A percentile compares a stretch with the other conserved stretches of the same genome.
These are phyloP conservation scores for Aphelinus atriplicis DNA, from an alignment of 1,140 invertebrate genomes.

Conservation along the genomic window DNA sequence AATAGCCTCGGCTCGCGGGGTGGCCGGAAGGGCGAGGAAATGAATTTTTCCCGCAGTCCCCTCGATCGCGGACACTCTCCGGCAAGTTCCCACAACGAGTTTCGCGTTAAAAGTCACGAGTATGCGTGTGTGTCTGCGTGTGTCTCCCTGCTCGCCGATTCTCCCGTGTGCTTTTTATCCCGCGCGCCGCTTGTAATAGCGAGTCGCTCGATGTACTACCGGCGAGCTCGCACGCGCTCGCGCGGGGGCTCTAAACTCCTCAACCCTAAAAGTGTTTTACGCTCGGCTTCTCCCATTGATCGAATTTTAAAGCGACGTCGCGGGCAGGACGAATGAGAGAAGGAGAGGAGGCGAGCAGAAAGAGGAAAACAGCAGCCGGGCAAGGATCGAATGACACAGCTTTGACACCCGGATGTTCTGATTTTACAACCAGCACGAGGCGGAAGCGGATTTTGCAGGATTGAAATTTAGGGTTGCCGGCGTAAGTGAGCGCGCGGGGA, in stretches of 20 bases:
- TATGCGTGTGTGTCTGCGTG: conserved; percentile 14
- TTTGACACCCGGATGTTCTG: conserved; percentile 66
- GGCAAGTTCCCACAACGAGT: conserved; percentile 51
- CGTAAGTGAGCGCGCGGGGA: conserved; percentile 37
- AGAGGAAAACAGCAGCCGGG: conserved; percentile 1
- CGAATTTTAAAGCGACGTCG: conserved; percentile 64
- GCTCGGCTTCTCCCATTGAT: conserved; percentile 65
- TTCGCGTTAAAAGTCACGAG: conserved; percentile 29
- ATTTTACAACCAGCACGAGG: conserved; percentile 65
- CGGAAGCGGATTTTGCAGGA: conserved; percentile 63
- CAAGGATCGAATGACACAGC: conserved; percentile 57
- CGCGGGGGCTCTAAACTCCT: conserved; percentile 59
- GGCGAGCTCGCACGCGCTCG: conserved; percentile 44
- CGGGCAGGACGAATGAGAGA: background rate
- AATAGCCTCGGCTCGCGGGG: conserved; percentile 30
- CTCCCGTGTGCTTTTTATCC: too few species aligned
- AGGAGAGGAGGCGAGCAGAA: conserved; percentile 24
- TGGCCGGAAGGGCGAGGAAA: conserved; percentile 42
- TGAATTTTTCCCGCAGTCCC: conserved; percentile 47
- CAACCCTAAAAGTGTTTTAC: conserved; percentile 68
- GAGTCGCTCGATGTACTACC: conserved; percentile 43
- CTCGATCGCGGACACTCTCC: conserved; percentile 1
- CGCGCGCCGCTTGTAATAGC: conserved; percentile 50
- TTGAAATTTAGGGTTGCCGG: conserved; percentile 62
- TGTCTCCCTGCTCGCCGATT: conserved; percentile 43